A percentile compares a stretch with the other conserved stretches of the same genome.
These are phyloP conservation scores for Ctena decussata DNA, from an alignment of 2,888 invertebrate genomes.

Conservation along the genomic window DNA sequence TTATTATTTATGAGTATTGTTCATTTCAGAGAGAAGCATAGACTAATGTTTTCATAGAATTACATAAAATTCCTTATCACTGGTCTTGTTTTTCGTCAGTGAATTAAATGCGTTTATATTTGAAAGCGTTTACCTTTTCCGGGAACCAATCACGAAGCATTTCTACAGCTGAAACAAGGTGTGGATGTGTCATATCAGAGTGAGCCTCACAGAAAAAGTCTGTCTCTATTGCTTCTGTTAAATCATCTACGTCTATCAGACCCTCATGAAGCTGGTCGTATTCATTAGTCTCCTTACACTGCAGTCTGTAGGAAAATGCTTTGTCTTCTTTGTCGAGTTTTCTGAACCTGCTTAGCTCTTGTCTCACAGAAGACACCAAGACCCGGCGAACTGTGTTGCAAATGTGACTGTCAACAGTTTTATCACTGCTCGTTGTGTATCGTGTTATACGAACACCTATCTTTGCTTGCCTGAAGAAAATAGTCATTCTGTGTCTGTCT, in stretches of 20 bases:
- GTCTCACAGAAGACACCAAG: conserved; percentile 25
- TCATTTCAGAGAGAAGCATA: too few species aligned
- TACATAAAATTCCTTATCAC: too few species aligned
- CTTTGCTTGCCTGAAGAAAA: conserved; percentile 47
- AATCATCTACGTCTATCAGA: conserved; percentile 18
- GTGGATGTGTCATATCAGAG: conserved; percentile 39
- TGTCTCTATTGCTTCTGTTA: background rate
- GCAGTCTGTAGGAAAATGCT: conserved; percentile 38
- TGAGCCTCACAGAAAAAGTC: conserved; percentile 43
- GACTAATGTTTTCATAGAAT: too few species aligned
- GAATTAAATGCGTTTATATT: too few species aligned
- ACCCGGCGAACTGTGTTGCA: conserved; percentile 45
- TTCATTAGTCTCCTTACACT: conserved; percentile 32
- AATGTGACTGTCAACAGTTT: conserved; percentile 23
- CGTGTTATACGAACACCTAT: conserved; percentile 47
- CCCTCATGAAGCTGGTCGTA: conserved; percentile 41
- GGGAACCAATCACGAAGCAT: conserved; percentile 51
- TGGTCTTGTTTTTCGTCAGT: too few species aligned
- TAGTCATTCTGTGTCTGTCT: conserved; percentile 44
- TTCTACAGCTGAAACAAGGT: conserved; percentile 10
- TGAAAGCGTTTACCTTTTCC: conserved; percentile 44
- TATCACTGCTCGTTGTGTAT: conserved; percentile 24
- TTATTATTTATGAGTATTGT: too few species aligned
- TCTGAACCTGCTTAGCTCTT: conserved; percentile 39
- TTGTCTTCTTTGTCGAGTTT: background rate